Base-by-base conservation (phyloP, 35 echinoderm and acorn worm genomes). In the Diadema setosum region DNA sequence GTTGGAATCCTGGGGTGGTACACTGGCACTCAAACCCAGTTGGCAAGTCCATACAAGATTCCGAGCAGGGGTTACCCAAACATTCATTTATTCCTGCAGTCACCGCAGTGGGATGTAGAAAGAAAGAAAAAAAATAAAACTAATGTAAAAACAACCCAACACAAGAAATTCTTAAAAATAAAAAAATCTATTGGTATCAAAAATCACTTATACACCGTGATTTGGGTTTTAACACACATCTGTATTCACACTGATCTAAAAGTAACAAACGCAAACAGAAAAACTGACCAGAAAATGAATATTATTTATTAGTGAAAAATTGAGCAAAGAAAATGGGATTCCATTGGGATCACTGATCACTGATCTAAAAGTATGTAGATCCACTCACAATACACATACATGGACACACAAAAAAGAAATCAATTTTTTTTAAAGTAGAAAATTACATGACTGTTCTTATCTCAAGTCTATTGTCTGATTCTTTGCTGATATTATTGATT, bases 1-100 rank as follows among this genome's bases (percentile, higher is more conserved):
- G 82, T 18, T 6, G 50, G 70, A 80, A 97, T 7, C 94, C 94
- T 32, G 61, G 32, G 3, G 7, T 6, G 45, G 39, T 44, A 78
- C 94, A 97, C 0, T 30, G 18, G 45, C 94, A 97, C 18, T 44
- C 36, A 67, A 46, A 97, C 60, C 94, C 87, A 44, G 90, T 97
- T 11, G 75, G 42, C 3, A 83, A 81, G 65, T 97, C 87, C 7
- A 64, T 44, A 86, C 94, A 97, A 5, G 4, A 27, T 4, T 93
- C 86, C 34, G 84, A 70, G 46, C 94, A 97, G 40, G 89, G 94
- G 46, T 83, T 97, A 12, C 9, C 30, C 3, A 43, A 1, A 83
- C 94, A 97, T 39, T 97, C 94, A 90, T 97, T 55, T 18, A 89
- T 85, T 46, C 49, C 94, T 97, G 76, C 32, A 89, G 33, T 58